Evolutionary conservation across 1,140 invertebrate genomes (phyloP).

Genomic region (Drosophila sproati): DNA sequence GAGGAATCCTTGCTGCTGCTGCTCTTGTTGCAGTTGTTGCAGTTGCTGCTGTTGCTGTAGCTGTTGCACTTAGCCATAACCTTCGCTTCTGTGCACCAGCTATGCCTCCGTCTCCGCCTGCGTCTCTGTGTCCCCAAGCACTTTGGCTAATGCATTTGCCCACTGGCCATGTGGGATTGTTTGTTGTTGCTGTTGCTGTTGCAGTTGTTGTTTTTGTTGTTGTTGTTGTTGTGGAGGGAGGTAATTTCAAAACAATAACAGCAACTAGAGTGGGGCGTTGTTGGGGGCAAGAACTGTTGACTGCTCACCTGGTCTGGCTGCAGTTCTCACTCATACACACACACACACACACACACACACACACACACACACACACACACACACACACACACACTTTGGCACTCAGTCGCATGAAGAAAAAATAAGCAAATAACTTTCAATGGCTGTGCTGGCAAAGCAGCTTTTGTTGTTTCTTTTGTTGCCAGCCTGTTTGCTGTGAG

Average conservation of each 20-base stretch:
- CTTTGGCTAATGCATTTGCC: slow-evolving; percentile 82
- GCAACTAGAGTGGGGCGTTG: slow-evolving; percentile 28
- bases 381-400: slow-evolving; percentile 10
- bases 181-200: slow-evolving; percentile 32
- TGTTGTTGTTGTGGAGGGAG: slow-evolving; percentile 21
- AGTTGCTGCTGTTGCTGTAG: slow-evolving; percentile 2
- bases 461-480: neutral
- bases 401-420: slow-evolving; percentile 12
- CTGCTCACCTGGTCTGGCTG: slow-evolving; percentile 53
- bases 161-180: slow-evolving; percentile 80
- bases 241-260: slow-evolving; percentile 75
- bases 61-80: slow-evolving; percentile 35
- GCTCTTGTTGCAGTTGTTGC: slow-evolving; percentile 9
- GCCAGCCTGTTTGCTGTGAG: slow-evolving; percentile 2
- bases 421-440: slow-evolving; percentile 51
- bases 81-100: slow-evolving; percentile 11
- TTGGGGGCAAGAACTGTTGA: slow-evolving; percentile 50
- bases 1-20: slow-evolving; percentile 28
- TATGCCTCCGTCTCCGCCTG: neutral
- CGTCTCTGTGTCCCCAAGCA: slow-evolving; percentile 41
- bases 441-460: slow-evolving; percentile 20
- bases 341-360: slow-evolving; percentile 15
- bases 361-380: slow-evolving; percentile 20
- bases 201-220: slow-evolving; percentile 23
- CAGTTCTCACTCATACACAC: slow-evolving; percentile 17